A percentile compares a stretch with the other conserved stretches of the same genome.
phyloP scores from a whole-genome alignment of 2,797 vertebrate species.

The Gymnoscopelus microlampas region DNA sequence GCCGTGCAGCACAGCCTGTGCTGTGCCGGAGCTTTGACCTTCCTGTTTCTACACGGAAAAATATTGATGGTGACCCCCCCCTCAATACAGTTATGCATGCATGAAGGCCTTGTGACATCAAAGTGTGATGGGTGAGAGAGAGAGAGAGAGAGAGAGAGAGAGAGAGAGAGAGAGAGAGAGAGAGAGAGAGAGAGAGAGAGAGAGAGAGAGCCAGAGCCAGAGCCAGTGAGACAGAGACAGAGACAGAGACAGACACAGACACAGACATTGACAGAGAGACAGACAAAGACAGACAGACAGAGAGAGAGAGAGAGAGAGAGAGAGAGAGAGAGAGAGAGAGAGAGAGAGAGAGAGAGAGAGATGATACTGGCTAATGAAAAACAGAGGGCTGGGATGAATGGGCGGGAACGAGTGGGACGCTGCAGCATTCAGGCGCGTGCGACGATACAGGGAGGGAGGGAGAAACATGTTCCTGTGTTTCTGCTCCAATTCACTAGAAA shows the following conservation, averaged over 20 bases:
- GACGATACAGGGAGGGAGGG: conserved; percentile 21
- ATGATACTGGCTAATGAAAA: not conserved
- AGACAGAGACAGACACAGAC: not conserved
- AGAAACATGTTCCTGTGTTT: conserved; percentile 45
- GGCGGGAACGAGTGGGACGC: not conserved
- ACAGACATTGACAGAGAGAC: not conserved
- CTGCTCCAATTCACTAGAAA: conserved; percentile 63
- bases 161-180: not conserved
- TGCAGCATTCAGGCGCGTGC: not conserved
- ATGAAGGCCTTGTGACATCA: not conserved
- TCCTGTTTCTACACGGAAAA: not conserved
- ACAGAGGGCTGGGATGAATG: not conserved
- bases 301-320: not conserved
- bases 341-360: not conserved
- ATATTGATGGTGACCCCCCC: not conserved
- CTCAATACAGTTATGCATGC: not conserved
- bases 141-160: not conserved
- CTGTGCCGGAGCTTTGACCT: not conserved
- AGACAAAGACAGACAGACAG: not conserved
- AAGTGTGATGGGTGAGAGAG: not conserved
- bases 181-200: conserved; percentile 3
- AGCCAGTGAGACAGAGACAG: not conserved
- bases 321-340: not conserved
- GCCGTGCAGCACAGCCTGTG: too few relatives aligned
- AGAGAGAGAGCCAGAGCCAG: not conserved